Base-by-base conservation (phyloP, 2,888 invertebrate species). In the Caenorhabditis sulstoni region DNA sequence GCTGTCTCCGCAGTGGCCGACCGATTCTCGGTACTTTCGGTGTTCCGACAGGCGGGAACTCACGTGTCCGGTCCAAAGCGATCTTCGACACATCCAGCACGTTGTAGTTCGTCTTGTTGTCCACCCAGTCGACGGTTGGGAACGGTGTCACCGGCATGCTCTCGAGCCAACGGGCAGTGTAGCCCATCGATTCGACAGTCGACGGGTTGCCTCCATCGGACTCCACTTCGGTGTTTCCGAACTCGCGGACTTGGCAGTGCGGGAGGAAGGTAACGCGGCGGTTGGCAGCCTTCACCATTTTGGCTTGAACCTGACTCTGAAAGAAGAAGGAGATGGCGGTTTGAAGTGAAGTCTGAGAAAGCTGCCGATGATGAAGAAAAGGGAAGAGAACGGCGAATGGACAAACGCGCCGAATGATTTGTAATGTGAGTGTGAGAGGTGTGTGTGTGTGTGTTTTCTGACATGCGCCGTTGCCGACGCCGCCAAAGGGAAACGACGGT, bases 181-280 rank as follows among this genome's bases (percentile, higher is more conserved):
- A 52, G 14, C n/a, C n/a, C 52, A 52, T 52, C 4, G 52, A 52
- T 29, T 52, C 52, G 2, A 35, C 8, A 16, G 52, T 52, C 5
- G 29, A 52, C 14, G 35, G 12, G 9, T 20, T 29, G 3, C 29
- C 29, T 20, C 9, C 9, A 29, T 52, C 29, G 2, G 20, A 29
- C 29, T 53, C 53, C 3, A n/a, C 35, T 8, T 35, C 35, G 12
- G 29, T 35, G 29, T 20, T n/a, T 14, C 53, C 37, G 37, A 55
- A 37, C 55, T 37, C 20, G 7, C 18, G 55, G 9, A 55, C 18
- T 14, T 55, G 14, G 37, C 55, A 55, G 5, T 37, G 3, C 8
- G 37, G 55, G 1, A 55, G 37, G 23, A 55, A 55, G 35, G 29
- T 37, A 1, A 55, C 55, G 14, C 39, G 55, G 11, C 37, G 55